Base-by-base conservation (phyloP, 2,888 invertebrate genomes). In the Parelbella ahira region DNA sequence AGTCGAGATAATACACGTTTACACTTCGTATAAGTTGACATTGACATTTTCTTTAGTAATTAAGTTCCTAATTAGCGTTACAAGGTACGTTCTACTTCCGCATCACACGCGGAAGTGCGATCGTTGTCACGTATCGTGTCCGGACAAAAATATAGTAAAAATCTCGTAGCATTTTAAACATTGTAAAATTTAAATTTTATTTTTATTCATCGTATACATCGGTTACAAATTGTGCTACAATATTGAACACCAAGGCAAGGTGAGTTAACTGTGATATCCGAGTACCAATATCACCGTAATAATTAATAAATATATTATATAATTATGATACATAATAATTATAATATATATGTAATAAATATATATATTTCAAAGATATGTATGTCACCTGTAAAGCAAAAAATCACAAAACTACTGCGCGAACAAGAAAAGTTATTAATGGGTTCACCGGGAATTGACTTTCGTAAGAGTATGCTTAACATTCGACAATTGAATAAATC, bases 141-240 rank as follows among this genome's bases (percentile, higher is more conserved):
- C n/a, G 75, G 77, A 81, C 72, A 81, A 56, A 27, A 27, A 25
- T 74, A 84, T 86, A 83, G 72, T 74, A 82, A 79, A 81, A 83
- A 82, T 81, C 77, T 82, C 76, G 72, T 74, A 64, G 57, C 66
- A 50, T 71, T 78, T 63, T n/a, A n/a, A 87, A 87, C 86, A 83
- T 79, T 80, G 80, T 86, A 87, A 82, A 87, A 86, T 86, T 86
- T 82, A 69, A 78, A n/a, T n/a, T n/a, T n/a, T n/a, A n/a, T n/a
- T n/a, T n/a, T n/a, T 78, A 72, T 72, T 60, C 51, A 63, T 87
- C 87, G 87, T 87, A 87, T 87, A 87, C 87, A 83, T 87, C 68
- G 83, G 84, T 87, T 87, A 80, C 87, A 83, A 66, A 80, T 87
- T 83, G 87, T 87, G 86, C 87, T 86, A 83, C 74, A 63, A 64